Percentiles rank a stretch among this genome's conserved stretches.
Evolutionary conservation across 2,797 vertebrate genomes (phyloP).

Genomic region (Eleutherodactylus coqui): DNA sequence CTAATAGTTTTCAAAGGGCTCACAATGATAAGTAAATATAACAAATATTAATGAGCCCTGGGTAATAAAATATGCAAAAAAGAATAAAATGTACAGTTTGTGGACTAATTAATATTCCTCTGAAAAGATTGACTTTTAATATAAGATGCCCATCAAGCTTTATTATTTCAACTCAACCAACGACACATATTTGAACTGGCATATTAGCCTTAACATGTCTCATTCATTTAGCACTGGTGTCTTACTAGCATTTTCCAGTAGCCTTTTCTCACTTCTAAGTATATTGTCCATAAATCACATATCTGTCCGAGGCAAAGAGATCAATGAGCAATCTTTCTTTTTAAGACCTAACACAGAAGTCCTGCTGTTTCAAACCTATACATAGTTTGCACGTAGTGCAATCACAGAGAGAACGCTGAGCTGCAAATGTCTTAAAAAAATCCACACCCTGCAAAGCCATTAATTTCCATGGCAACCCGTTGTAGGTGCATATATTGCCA

Average conservation of each 20-base stretch:
- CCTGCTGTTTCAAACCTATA: slow-evolving; percentile 35
- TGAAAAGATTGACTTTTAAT: neutral
- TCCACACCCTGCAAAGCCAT: slow-evolving; percentile 48
- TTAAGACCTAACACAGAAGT: slow-evolving; percentile 26
- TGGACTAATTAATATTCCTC: neutral
- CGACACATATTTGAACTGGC: neutral
- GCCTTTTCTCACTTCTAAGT: slow-evolving; percentile 36
- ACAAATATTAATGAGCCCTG: too few species aligned
- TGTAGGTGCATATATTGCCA: slow-evolving; percentile 47
- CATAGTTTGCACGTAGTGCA: slow-evolving; percentile 45
- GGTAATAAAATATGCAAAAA: neutral
- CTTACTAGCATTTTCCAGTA: slow-evolving; percentile 31
- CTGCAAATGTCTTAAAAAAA: slow-evolving; percentile 32
- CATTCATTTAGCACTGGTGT: slow-evolving; percentile 10
- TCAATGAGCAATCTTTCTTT: slow-evolving; percentile 48
- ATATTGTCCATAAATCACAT: slow-evolving; percentile 46
- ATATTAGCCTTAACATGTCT: slow-evolving; percentile 17
- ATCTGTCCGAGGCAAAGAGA: slow-evolving; percentile 34
- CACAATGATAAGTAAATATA: too few species aligned
- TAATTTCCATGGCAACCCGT: slow-evolving; percentile 46
- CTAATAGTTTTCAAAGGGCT: neutral
- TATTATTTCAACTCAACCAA: neutral
- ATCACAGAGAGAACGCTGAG: slow-evolving; percentile 47
- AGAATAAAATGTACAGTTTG: neutral
- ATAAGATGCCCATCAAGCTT: neutral